phyloP scores from a whole-genome alignment of 2,797 vertebrate genomes.

The Silurus aristotelis region DNA sequence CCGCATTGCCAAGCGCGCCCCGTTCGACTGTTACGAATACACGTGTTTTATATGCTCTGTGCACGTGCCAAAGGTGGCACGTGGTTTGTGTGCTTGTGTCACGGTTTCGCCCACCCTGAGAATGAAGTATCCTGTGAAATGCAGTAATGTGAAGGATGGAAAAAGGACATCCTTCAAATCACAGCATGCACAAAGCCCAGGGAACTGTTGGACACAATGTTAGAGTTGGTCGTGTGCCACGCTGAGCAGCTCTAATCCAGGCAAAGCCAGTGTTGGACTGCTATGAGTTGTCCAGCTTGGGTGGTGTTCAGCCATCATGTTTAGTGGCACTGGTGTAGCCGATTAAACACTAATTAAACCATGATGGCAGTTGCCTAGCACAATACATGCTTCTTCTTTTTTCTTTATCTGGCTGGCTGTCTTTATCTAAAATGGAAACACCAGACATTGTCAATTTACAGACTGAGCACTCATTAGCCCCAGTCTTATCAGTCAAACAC shows the following conservation, averaged over 20 bases:
- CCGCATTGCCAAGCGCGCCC: constrained; percentile 33
- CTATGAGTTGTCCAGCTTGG: not conserved
- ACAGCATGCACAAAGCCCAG: not conserved
- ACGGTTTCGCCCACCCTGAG: constrained; percentile 36
- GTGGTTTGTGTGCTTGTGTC: constrained; percentile 25
- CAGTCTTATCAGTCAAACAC: not conserved
- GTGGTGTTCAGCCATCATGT: not conserved
- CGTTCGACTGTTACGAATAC: constrained; percentile 41
- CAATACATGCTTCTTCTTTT: not conserved
- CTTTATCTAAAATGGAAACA: not conserved
- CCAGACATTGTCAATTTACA: not conserved
- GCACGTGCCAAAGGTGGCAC: constrained; percentile 29
- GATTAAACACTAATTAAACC: constrained; percentile 39
- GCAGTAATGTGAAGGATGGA: not conserved
- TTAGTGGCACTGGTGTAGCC: not conserved
- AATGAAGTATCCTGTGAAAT: constrained; percentile 12
- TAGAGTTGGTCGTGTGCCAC: not conserved
- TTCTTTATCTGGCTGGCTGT: not conserved
- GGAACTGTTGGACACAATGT: not conserved
- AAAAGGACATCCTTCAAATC: constrained; percentile 4
- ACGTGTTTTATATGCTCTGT: constrained; percentile 6
- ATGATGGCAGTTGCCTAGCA: not conserved
- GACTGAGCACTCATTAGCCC: not conserved
- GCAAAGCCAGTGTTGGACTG: not conserved
- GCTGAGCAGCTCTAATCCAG: not conserved